Evolutionary conservation across 2,797 vertebrate genomes (phyloP).

Genomic region (Aplochiton taeniatus): DNA sequence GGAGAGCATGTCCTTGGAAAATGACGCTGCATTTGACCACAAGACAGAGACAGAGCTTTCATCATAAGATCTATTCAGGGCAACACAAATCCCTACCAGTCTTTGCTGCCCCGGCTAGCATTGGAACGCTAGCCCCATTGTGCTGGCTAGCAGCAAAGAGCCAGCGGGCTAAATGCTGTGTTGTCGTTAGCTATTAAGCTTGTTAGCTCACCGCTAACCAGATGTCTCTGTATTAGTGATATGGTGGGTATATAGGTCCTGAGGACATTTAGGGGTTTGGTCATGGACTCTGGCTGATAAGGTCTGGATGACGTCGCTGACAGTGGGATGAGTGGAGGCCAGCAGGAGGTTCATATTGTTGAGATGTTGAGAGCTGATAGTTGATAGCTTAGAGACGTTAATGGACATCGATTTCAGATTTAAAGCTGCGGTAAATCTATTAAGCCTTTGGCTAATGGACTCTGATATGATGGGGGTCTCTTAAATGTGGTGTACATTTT

Average conservation of each 20-base stretch:
- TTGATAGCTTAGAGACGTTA: constrained; percentile 34
- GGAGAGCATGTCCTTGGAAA: no score
- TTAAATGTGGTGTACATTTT: no score
- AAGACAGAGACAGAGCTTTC: not conserved
- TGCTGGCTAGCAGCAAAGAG: not conserved
- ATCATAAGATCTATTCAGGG: not conserved
- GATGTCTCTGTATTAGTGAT: not conserved
- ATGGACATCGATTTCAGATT: constrained; percentile 24
- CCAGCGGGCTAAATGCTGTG: constrained; percentile 4
- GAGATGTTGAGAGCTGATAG: no score
- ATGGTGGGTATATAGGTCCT: not conserved
- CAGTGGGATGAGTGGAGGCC: not conserved
- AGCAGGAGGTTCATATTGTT: no score
- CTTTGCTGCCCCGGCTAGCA: not conserved
- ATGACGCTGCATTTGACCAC: no score
- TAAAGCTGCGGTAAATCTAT: no score
- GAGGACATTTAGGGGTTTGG: not conserved
- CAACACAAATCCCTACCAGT: not conserved
- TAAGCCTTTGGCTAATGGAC: no score
- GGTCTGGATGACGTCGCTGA: not conserved
- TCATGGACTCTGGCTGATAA: not conserved
- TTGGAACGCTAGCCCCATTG: constrained; percentile 2
- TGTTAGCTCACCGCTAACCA: not conserved
- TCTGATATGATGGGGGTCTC: no score
- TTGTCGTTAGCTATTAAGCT: constrained; percentile 5